Evolutionary conservation across 2,888 invertebrate genomes (phyloP), one percentile per base, ranked within the genome.

Genomic region (Gonocerus acuteangulatus): DNA sequence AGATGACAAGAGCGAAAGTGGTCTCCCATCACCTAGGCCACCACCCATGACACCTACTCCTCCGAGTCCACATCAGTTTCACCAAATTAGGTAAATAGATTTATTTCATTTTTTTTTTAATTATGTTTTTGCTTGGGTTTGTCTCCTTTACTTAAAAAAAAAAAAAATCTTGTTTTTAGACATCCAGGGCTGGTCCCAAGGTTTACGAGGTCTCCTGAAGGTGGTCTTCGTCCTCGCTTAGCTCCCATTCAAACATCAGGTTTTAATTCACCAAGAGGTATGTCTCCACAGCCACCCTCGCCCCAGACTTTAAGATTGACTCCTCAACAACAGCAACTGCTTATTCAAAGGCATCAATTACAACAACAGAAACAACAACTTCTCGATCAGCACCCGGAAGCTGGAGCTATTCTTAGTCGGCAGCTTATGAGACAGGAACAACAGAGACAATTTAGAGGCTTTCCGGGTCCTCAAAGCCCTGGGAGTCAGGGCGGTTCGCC

Each of bases 171-270:
- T 15, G 63, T 59, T 60, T 54, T 48, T 49, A 70, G 70, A 42
- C 68, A 68, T 51, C 64, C 67, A 16, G 67, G 65, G 6, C 66
- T 71, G 44, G 69, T 70, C 27, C 75, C 75, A 60, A 70, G 78
- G 48, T 78, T 78, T 65, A 73, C 76, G 6, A 72, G 77, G 49
- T 77, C 77, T 32, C 73, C 74, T 1, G 71, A 71, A 2, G 69
- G 72, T 3, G 66, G 61, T 42, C 69, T 70, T n/a, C 72, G 74
- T 44, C 67, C 71, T 16, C 62, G 69, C 36, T 56, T 66, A 9
- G 66, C 62, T 16, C 66, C 63, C 1, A 22, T 67, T 16, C 67
- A 65, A 60, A 61, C 62, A 2, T 63, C 65, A 11, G 65, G 67
- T 36, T 67, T 64, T 42, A 67, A 65, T 22, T 60, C 65, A 19